phyloP scores from a whole-genome alignment of 2,888 invertebrate genomes.

The Athalia cordata region DNA sequence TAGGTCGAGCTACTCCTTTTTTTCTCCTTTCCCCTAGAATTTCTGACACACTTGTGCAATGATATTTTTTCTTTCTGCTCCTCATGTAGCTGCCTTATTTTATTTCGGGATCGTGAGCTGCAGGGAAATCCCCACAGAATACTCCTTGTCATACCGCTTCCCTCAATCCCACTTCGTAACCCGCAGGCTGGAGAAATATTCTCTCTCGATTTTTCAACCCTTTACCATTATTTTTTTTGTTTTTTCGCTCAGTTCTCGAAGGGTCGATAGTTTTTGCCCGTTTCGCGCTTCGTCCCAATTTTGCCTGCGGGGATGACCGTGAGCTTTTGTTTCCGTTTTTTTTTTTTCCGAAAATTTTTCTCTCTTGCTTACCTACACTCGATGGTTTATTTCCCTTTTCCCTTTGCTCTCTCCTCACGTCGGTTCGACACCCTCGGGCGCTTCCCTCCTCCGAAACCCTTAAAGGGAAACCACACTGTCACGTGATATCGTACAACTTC shows the following conservation, averaged over 20 bases:
- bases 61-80: slow-evolving; percentile 22
- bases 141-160: slow-evolving; percentile 24
- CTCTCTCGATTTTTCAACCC: slow-evolving; percentile 37
- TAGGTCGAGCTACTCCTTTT: neutral
- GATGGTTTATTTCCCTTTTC: neutral
- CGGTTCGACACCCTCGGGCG: slow-evolving; percentile 24
- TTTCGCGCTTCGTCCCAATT: neutral
- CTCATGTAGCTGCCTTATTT: slow-evolving; percentile 24
- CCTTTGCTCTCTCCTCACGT: slow-evolving; percentile 24
- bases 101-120: slow-evolving; percentile 37
- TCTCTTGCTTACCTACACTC: neutral
- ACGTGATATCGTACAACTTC: slow-evolving; percentile 30
- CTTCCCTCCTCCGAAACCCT: neutral
- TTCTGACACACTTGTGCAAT: slow-evolving; percentile 33
- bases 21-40: neutral
- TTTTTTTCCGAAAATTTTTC: slow-evolving; percentile 6
- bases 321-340: neutral
- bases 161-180: slow-evolving; percentile 31
- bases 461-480: slow-evolving; percentile 37
- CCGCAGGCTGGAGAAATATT: slow-evolving; percentile 43
- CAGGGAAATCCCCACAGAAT: slow-evolving; percentile 42
- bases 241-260: slow-evolving; percentile 9
- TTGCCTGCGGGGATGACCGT: slow-evolving; percentile 9
- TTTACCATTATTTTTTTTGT: slow-evolving; percentile 15
- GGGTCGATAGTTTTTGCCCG: slow-evolving; percentile 7